Evolutionary conservation across 2,113 vertebrate genomes (phyloP).

Genomic region (Tangachromis dhanisi): DNA sequence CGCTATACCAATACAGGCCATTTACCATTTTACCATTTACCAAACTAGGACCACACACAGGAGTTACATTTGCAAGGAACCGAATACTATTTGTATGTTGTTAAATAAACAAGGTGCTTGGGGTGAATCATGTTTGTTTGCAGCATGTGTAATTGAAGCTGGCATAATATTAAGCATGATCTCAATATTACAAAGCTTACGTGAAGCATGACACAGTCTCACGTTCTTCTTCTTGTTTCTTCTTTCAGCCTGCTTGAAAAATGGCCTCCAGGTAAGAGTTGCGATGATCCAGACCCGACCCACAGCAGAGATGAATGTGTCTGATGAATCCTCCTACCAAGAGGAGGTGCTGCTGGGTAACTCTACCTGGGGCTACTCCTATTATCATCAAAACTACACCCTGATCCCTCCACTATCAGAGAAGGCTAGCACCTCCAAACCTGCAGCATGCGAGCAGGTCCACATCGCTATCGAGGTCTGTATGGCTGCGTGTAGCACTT

Average conservation of each 20-base stretch:
- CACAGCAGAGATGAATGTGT: constrained; percentile 41
- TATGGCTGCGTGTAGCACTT: neutral
- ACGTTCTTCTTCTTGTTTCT: neutral
- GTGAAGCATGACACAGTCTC: neutral
- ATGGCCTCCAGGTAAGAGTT: neutral
- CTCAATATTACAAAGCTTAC: neutral
- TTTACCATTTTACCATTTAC: neutral
- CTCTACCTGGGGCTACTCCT: constrained; percentile 28
- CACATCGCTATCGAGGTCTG: constrained; percentile 74
- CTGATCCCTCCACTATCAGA: neutral
- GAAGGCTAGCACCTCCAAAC: constrained; percentile 31
- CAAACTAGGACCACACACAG: neutral
- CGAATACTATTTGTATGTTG: neutral
- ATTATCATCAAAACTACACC: constrained; percentile 42
- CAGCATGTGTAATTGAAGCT: neutral
- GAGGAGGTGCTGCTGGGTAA: constrained; percentile 29
- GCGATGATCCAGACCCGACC: constrained; percentile 3
- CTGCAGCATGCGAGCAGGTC: constrained; percentile 77
- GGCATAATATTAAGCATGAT: neutral
- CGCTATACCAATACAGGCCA: neutral
- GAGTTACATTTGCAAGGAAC: neutral
- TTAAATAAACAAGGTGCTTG: neutral
- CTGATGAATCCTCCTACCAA: constrained; percentile 3
- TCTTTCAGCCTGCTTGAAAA: neutral
- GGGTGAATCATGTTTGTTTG: neutral